A percentile compares a stretch with the other conserved stretches of the same genome.
phyloP scores from a whole-genome alignment of 1,140 invertebrate genomes.

The Oppia nitens region DNA sequence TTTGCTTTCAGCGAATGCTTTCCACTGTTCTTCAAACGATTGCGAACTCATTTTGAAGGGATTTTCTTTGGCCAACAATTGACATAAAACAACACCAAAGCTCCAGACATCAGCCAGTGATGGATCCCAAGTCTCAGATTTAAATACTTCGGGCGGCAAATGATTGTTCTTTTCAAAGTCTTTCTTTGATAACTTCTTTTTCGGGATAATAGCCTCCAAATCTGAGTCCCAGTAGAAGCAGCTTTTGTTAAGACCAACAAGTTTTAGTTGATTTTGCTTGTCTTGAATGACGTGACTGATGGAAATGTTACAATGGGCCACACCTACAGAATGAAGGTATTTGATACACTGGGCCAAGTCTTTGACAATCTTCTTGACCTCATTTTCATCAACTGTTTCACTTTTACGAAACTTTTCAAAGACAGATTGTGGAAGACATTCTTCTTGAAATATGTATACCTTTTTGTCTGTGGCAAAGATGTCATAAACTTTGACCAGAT shows the following conservation, averaged over 20 bases:
- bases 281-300: slow-evolving; percentile 1
- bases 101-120: slow-evolving; percentile 5
- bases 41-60: background rate
- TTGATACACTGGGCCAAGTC: background rate
- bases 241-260: background rate
- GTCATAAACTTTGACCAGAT: background rate
- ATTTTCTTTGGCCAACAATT: background rate
- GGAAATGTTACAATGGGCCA: slow-evolving; percentile 5
- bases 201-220: background rate
- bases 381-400: background rate
- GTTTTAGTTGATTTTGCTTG: background rate
- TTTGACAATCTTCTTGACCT: background rate
- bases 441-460: background rate
- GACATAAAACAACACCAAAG: slow-evolving; percentile 2
- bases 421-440: background rate
- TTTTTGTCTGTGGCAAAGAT: background rate
- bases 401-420: background rate
- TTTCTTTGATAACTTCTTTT: background rate
- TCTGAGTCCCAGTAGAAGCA: slow-evolving; percentile 6
- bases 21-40: background rate
- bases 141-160: slow-evolving; percentile 8
- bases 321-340: background rate
- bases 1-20: background rate
- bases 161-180: background rate
- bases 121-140: background rate